Conservation (phyloP, 1,140 invertebrate genomes). For the Hesperophylax magnus region DNA sequence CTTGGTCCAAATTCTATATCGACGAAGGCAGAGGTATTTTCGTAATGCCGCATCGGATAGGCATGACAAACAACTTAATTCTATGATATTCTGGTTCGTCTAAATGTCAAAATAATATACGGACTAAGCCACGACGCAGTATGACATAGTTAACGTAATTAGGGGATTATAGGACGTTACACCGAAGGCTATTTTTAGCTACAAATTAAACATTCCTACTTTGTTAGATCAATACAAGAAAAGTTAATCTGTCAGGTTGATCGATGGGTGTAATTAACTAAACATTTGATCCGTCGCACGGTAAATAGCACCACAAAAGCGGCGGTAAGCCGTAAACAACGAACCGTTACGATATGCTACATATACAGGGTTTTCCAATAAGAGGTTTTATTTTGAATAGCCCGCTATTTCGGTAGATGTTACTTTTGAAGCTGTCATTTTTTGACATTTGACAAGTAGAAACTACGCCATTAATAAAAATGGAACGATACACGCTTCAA, state of each 20-base stretch:
- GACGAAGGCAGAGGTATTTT: neutral
- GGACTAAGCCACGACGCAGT: neutral
- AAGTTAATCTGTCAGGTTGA: neutral
- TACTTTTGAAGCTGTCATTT: too few species aligned
- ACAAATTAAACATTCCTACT: neutral
- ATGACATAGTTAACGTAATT: neutral
- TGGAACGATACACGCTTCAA: too few species aligned
- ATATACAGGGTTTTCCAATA: too few species aligned
- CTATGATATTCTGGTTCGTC: constrained; percentile 3
- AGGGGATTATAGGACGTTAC: neutral
- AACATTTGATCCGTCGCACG: neutral
- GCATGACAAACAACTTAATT: neutral
- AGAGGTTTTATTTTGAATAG: too few species aligned
- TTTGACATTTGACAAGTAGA: too few species aligned
- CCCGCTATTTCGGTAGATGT: too few species aligned
- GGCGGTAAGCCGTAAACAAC: neutral
- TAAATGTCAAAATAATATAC: constrained; percentile 26
- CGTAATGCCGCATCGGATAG: neutral
- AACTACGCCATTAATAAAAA: too few species aligned
- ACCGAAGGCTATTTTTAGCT: neutral
- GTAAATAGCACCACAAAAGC: neutral
- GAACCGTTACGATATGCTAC: too few species aligned
- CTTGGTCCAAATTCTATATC: too few species aligned
- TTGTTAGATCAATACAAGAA: constrained; percentile 21
- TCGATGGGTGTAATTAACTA: constrained; percentile 3